phyloP scores from a whole-genome alignment of 2,888 invertebrate species.

The Cataglyphis livida region DNA sequence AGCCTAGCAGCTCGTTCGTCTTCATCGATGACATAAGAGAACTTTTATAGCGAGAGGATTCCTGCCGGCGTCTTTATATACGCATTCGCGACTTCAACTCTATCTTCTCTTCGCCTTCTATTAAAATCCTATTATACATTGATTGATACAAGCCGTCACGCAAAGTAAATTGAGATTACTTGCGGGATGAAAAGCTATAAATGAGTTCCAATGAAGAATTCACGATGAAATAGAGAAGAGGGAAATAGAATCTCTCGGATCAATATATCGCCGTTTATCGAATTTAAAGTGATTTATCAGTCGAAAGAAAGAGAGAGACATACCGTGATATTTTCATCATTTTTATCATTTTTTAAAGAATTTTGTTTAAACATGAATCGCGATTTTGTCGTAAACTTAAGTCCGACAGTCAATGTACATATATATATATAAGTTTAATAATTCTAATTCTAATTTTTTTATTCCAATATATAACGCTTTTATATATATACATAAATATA shows the following conservation, averaged over 20 bases:
- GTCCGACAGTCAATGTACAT: not conserved
- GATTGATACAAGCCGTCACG: constrained; percentile 3
- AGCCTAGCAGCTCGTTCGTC: constrained; percentile 38
- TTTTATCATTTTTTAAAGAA: not conserved
- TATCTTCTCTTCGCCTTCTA: not conserved
- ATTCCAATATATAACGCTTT: not conserved
- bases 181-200: constrained; percentile 24
- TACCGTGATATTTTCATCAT: constrained; percentile 16
- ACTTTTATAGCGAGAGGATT: constrained; percentile 49
- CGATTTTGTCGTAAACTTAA: not conserved
- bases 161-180: constrained; percentile 20
- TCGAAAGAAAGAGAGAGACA: not conserved
- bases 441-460: not conserved
- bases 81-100: not conserved
- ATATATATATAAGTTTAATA: not conserved
- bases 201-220: constrained; percentile 20
- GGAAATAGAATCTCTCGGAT: constrained; percentile 6
- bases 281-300: not conserved
- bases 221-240: not conserved
- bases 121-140: constrained; percentile 13
- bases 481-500: not conserved
- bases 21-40: constrained; percentile 51
- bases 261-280: constrained; percentile 13
- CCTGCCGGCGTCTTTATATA: constrained; percentile 24
- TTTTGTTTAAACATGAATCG: not conserved